Evolutionary conservation across 2,888 invertebrate genomes (phyloP), one percentile per base, ranked within the genome.

Genomic region (Conchocele bisecta): DNA sequence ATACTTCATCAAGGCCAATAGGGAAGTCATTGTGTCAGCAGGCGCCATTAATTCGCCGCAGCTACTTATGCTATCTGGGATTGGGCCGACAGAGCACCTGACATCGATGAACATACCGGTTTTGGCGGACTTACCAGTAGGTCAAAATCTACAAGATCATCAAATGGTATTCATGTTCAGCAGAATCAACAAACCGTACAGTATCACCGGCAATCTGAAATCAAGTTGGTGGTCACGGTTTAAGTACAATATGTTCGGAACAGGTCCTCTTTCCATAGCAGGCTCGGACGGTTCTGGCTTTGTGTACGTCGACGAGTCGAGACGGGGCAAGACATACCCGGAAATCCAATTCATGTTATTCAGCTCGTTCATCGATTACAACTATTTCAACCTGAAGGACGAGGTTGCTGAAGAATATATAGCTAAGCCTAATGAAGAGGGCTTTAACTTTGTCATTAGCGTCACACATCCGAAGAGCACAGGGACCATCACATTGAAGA

Each of bases 401-500:
- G n/a, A n/a, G n/a, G n/a, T n/a, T n/a, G n/a, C n/a, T n/a, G n/a
- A n/a, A n/a, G n/a, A n/a, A n/a, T n/a, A n/a, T n/a, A n/a, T n/a
- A 3, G 35, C 33, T 35, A 17, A n/a, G 24, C n/a, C 53, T 1
- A 31, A 29, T 7, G 17, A 17, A 13, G 94, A 75, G 22, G 75
- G 75, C 2, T 67, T 71, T 37, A 63, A 22, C 17, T 41, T 61
- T 6, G 11, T 61, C 3, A 41, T 58, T 17, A 42, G 22, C 9
- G 22, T 71, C 15, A 24, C 63, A 20, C 67, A 71, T 22, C 94
- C 95, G 93, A 63, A 97, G 96, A 88, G 94, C 66, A 93, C 94
- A 5, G 98, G 98, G 0, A 94, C 93, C 81, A 93, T 98, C 1
- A 95, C 94, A 77, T 91, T 98, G 24, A 93, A 93, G 54, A 95